Base-by-base conservation (phyloP, 2,888 invertebrate genomes). In the Pterobdella sp. region DNA sequence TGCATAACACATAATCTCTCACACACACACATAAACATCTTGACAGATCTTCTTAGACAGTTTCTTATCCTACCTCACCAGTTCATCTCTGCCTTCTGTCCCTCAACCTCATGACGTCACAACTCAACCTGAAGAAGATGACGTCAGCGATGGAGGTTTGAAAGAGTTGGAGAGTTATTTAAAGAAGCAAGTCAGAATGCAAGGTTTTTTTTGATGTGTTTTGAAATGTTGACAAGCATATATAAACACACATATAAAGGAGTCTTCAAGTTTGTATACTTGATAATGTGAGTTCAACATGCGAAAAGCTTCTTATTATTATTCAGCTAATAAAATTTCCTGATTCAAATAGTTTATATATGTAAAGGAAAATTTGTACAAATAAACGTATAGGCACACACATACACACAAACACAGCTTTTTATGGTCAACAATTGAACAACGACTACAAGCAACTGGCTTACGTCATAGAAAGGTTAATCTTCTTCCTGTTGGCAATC, bases 391-490 rank as follows among this genome's bases (percentile, higher is more conserved):
- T n/a, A n/a, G n/a, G n/a, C 60, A 4, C 60, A 26, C 60, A 22
- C 14, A 4, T 26, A 14, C 49, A 42, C n/a, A 22, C 7, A 22
- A 4, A 22, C n/a, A 4, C 60, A 56, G 60, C n/a, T 3, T 56
- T 26, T 22, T 22, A 7, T 56, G n/a, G n/a, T 22, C 26, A 56
- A 4, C 26, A 56, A 22, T 22, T 26, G 3, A 56, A 26, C 18
- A 56, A 56, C 60, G 60, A 56, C 4, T 56, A 26, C n/a, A 4
- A 22, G 26, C 60, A 56, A 56, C 60, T 56, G 18, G 60, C 60
- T 26, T 56, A 56, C 60, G n/a, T 56, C 60, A 56, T 56, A 4
- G 60, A 56, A 56, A 56, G 60, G 26, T n/a, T 56, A 7, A 56
- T 26, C 60, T 56, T 4, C 26, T 56, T 56, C 60, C 60, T 56